Conservation (phyloP, 1,140 invertebrate genomes). For the Armadillidium nasatum region DNA sequence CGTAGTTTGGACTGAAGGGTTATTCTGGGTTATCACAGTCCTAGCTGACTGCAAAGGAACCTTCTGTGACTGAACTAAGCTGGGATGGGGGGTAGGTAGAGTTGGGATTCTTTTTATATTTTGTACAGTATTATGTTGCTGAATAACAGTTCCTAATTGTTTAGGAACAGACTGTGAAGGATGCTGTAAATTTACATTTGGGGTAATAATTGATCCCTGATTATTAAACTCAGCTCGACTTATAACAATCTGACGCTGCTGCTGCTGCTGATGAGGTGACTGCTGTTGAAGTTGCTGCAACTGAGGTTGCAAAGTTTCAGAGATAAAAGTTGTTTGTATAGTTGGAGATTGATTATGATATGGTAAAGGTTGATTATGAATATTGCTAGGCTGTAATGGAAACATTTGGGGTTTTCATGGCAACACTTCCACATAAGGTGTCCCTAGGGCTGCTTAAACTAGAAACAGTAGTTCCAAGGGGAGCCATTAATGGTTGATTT, state of each 20-base stretch:
- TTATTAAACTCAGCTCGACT: neutral
- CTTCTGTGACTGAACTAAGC: neutral
- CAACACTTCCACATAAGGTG: neutral
- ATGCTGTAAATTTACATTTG: neutral
- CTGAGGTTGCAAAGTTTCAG: neutral
- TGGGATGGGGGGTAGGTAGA: neutral
- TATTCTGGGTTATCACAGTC: neutral
- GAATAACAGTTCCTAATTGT: neutral
- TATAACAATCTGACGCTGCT: neutral
- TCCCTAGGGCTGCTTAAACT: neutral
- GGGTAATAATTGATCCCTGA: neutral
- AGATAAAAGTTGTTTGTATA: neutral
- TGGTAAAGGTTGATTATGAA: neutral
- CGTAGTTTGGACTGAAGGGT: neutral
- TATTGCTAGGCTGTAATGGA: neutral
- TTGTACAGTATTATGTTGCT: neutral
- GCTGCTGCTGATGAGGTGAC: neutral
- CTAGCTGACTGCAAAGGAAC: neutral
- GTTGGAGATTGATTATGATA: neutral
- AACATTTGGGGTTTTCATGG: neutral
- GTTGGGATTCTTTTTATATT: neutral
- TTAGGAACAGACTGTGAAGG: neutral
- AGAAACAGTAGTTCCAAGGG: constrained; percentile 7
- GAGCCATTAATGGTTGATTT: constrained; percentile 37
- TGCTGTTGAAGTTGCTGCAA: too few species aligned